Evolutionary conservation across 1,140 invertebrate species (phyloP).

Genomic region (Sycophaga agraensis): DNA sequence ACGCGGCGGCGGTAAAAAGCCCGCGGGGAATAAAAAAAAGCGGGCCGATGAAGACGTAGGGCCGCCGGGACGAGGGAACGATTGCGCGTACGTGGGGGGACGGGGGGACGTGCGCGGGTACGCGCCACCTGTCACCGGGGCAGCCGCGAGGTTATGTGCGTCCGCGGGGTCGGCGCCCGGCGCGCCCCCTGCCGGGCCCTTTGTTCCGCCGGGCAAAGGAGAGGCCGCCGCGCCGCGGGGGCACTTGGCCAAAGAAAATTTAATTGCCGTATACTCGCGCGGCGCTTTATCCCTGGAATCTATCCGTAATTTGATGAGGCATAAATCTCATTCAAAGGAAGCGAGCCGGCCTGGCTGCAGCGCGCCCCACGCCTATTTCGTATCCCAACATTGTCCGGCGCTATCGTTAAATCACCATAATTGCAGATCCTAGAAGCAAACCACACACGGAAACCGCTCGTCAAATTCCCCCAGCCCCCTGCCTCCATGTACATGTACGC

Average conservation of each 20-base stretch:
- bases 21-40: constrained; percentile 1
- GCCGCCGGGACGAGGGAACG: background rate
- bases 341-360: too few relatives aligned
- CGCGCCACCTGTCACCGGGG: too few relatives aligned
- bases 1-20: too few relatives aligned
- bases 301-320: background rate
- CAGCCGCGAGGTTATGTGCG: too few relatives aligned
- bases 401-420: constrained; percentile 13
- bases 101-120: too few relatives aligned
- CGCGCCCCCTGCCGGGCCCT: too few relatives aligned
- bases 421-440: background rate
- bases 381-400: background rate
- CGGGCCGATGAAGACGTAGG: background rate
- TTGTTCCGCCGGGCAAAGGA: too few relatives aligned
- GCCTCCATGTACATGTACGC: background rate
- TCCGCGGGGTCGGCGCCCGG: too few relatives aligned
- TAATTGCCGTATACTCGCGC: too few relatives aligned
- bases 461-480: background rate
- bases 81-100: background rate
- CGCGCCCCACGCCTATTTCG: background rate
- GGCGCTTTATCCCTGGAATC: background rate
- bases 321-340: constrained; percentile 5
- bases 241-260: too few relatives aligned
- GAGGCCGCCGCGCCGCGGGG: too few relatives aligned
- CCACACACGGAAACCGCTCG: background rate